Conservation (phyloP, 2,113 vertebrate species). For the Melanocharis versteri region DNA sequence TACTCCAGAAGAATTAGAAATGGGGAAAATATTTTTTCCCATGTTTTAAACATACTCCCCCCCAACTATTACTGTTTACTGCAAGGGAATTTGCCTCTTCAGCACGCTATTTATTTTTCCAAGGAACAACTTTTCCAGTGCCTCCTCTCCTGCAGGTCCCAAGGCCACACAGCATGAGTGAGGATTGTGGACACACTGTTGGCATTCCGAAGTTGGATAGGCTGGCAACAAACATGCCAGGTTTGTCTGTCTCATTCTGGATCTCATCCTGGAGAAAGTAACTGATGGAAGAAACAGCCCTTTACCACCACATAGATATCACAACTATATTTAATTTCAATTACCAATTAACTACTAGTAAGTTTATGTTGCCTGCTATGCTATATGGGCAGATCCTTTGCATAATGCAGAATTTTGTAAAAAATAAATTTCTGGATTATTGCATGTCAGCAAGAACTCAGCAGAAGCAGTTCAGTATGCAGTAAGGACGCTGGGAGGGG, state of each 20-base stretch:
- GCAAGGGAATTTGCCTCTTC: not conserved
- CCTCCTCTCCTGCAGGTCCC: not conserved
- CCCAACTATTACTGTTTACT: not conserved
- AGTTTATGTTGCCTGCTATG: not conserved
- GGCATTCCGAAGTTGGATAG: not conserved
- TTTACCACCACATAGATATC: not conserved
- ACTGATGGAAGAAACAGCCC: not conserved
- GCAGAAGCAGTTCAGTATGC: not conserved
- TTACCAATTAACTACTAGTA: not conserved
- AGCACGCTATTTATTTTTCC: not conserved
- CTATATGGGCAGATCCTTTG: not conserved
- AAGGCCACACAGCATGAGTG: not conserved
- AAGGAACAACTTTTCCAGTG: not conserved
- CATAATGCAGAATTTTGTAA: not conserved
- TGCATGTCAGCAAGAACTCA: not conserved
- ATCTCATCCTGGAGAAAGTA: not conserved
- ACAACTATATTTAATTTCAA: not conserved
- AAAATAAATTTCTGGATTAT: not conserved
- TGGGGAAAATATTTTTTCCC: not conserved
- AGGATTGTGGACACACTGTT: not conserved
- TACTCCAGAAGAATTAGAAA: not conserved
- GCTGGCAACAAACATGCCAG: not conserved
- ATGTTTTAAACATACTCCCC: not conserved
- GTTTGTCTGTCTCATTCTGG: not conserved
- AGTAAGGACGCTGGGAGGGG: not conserved